Evolutionary conservation across 2,113 vertebrate genomes (phyloP), one percentile per base, ranked within the genome.

Genomic region (Pyxicephalus adspersus): DNA sequence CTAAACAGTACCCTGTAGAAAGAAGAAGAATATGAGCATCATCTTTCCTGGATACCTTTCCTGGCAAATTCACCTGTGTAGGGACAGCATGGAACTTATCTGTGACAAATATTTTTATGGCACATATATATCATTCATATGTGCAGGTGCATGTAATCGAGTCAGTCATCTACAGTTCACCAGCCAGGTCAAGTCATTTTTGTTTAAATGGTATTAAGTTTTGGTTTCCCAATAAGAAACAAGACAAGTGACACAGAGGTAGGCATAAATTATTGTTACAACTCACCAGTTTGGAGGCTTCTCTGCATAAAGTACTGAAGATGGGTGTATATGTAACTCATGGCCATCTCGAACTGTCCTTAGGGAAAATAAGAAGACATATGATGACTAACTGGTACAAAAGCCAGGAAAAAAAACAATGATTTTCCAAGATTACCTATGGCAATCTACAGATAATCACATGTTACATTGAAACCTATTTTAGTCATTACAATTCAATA

Each of bases 281-380:
- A 84, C 94, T 91, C 77, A 99, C 98, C 97, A 99, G 87, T 97
- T 97, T 29, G 97, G 96, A 5, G 97, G 96, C 83, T 97, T 99
- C 90, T 99, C 98, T 11, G 93, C 95, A 5, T 94, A 99, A 25
- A 99, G 86, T 76, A 99, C 97, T 0, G 97, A 98, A 7, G 93
- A 95, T 0, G 98, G 97, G 83, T 99, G 98, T 84, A 99, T 98
- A 67, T 97, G 93, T 19, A 99, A 94, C 66, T 99, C 98, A 0
- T 97, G 94, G 57, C 98, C 97, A 3, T 99, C 98, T 76, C 96
- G 93, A 88, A 99, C 94, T 26, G 97, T 99, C 93, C 97, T 99
- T 84, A 64, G 19, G 85, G 86, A 51, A 55, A 70, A 28, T 84
- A 7, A 86, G 5, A 60, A 89, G 9, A 58, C 15, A 68, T 65